Conservation (phyloP, 2,888 invertebrate species). For the Lysandra coridon region DNA sequence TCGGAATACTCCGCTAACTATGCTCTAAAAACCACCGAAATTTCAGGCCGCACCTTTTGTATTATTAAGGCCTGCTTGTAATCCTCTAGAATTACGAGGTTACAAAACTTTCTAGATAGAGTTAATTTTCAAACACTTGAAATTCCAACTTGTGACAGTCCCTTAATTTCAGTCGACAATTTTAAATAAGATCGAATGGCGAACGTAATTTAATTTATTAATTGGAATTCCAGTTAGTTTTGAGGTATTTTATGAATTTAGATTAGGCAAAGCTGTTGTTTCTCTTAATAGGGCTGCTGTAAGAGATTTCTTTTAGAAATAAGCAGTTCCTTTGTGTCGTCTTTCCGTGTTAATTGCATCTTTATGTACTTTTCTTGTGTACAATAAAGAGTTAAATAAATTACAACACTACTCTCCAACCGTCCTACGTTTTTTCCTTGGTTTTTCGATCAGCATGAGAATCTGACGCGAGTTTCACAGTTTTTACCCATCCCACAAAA, state of each 20-base stretch:
- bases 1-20: background rate
- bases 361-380: no score
- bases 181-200: background rate
- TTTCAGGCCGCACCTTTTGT: conserved; percentile 12
- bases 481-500: no score
- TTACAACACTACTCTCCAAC: no score
- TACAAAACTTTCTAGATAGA: background rate
- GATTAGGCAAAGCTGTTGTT: background rate
- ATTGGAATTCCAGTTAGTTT: background rate
- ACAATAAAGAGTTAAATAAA: no score
- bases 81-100: conserved; percentile 14
- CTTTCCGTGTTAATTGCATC: no score
- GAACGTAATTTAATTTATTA: background rate
- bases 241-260: background rate
- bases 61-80: background rate
- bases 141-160: conserved; percentile 7
- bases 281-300: no score
- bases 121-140: conserved; percentile 11
- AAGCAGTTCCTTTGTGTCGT: no score
- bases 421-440: no score
- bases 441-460: no score
- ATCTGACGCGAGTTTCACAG: no score
- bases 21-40: background rate
- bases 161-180: background rate
- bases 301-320: no score